Evolutionary conservation across 2,888 invertebrate genomes (phyloP).

Genomic region (Hydrotaea diabolus): DNA sequence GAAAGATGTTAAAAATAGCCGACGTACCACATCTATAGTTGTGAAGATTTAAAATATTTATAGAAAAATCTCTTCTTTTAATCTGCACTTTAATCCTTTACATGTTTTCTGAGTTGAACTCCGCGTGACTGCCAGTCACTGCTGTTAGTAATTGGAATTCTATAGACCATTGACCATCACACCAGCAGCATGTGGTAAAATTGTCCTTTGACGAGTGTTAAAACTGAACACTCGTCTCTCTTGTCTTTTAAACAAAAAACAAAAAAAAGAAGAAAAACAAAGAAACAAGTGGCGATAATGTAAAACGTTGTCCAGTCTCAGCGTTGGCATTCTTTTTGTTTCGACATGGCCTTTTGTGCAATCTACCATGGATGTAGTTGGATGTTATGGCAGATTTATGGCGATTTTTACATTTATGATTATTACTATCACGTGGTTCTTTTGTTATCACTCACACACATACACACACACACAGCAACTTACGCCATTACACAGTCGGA

Average conservation of each 20-base stretch:
- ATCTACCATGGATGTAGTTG: background rate
- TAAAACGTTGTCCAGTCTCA: background rate
- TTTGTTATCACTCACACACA: slow-evolving; percentile 32
- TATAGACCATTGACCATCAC: slow-evolving; percentile 67
- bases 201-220: slow-evolving; percentile 33
- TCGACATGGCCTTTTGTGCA: background rate
- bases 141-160: slow-evolving; percentile 67
- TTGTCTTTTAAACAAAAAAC: slow-evolving; percentile 29
- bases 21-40: no score
- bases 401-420: slow-evolving; percentile 52
- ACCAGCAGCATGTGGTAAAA: slow-evolving; percentile 50
- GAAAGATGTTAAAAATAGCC: no score
- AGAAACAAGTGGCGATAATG: background rate
- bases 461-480: background rate
- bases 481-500: background rate
- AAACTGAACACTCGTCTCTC: slow-evolving; percentile 22
- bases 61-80: no score
- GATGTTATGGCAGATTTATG: slow-evolving; percentile 49
- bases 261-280: no score
- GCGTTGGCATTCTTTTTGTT: background rate
- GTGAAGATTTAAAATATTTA: background rate
- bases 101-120: no score
- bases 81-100: no score
- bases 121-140: slow-evolving; percentile 33
- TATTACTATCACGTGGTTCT: slow-evolving; percentile 51